phyloP scores from a whole-genome alignment of 53 echinoderm and acorn worm genomes.

The Arbacia lixula region DNA sequence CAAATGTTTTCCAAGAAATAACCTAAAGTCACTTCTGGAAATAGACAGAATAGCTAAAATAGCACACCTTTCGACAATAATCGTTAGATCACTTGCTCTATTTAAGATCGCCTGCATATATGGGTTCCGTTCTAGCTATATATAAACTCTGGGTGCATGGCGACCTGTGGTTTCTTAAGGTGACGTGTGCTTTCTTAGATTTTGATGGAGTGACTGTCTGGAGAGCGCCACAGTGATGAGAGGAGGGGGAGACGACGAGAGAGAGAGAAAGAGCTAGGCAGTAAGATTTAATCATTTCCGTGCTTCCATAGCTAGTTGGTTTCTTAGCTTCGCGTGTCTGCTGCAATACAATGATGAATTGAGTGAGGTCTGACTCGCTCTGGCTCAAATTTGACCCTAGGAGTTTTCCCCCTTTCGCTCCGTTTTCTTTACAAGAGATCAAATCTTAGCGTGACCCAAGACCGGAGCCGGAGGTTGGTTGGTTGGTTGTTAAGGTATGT shows the following conservation, averaged over 20 bases:
- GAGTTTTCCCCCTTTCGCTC: too few species aligned
- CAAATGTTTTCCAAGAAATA: too few species aligned
- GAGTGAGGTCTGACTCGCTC: slow-evolving; percentile 7
- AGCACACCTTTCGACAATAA: too few species aligned
- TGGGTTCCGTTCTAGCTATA: too few species aligned
- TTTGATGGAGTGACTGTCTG: slow-evolving; percentile 32
- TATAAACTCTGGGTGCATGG: too few species aligned
- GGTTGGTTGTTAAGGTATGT: not conserved
- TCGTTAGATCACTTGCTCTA: too few species aligned
- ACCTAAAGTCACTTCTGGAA: too few species aligned
- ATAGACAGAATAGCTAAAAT: too few species aligned
- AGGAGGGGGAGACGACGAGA: too few species aligned
- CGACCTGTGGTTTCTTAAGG: not conserved
- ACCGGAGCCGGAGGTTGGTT: not conserved
- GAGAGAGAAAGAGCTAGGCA: too few species aligned
- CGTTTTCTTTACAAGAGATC: slow-evolving; percentile 21
- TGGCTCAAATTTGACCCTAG: slow-evolving; percentile 15
- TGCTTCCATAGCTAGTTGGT: slow-evolving; percentile 46
- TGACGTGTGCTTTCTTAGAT: not conserved
- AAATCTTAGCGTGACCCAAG: slow-evolving; percentile 4
- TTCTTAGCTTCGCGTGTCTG: slow-evolving; percentile 56
- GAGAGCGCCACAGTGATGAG: too few species aligned
- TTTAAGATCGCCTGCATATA: too few species aligned
- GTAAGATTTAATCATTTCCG: slow-evolving; percentile 56
- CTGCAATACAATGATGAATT: slow-evolving; percentile 20